Percentiles rank a stretch among this genome's conserved stretches.
Evolutionary conservation across 1,140 invertebrate species (phyloP).

Genomic region (Ptiloglossa arizonensis): DNA sequence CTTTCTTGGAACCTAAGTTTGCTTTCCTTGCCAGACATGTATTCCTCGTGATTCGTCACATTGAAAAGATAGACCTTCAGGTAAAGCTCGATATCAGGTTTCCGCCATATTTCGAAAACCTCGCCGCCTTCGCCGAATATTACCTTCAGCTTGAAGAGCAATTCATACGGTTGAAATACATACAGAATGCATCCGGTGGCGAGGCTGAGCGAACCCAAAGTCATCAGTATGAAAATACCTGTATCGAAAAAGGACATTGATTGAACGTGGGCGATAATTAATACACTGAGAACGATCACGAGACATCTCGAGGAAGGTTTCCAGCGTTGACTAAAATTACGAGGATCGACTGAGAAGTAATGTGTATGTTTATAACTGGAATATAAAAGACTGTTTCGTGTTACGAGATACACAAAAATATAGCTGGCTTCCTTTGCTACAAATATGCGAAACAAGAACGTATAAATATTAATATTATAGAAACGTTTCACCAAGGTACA

Average conservation of each 20-base stretch:
- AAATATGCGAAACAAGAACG: no score
- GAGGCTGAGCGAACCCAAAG: conserved; percentile 85
- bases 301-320: no score
- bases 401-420: no score
- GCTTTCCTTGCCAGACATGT: conserved; percentile 85
- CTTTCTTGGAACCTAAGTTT: conserved; percentile 90
- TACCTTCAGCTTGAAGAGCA: conserved; percentile 90
- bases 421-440: no score
- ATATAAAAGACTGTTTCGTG: no score
- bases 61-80: conserved; percentile 94
- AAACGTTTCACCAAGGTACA: no score
- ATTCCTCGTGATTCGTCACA: conserved; percentile 92
- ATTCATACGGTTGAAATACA: conserved; percentile 86
- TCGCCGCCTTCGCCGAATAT: conserved; percentile 87
- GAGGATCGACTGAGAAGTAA: no score
- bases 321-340: no score
- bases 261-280: no score
- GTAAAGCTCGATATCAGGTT: conserved; percentile 91
- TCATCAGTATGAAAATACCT: conserved; percentile 87
- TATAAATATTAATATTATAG: no score
- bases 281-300: no score
- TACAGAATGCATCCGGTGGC: conserved; percentile 84
- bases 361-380: no score
- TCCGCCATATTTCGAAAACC: conserved; percentile 92
- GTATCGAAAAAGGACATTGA: conserved; percentile 58